Evolutionary conservation across 2,113 vertebrate genomes (phyloP), one percentile per base, ranked within the genome.

Genomic region (Chaetura pelagica): DNA sequence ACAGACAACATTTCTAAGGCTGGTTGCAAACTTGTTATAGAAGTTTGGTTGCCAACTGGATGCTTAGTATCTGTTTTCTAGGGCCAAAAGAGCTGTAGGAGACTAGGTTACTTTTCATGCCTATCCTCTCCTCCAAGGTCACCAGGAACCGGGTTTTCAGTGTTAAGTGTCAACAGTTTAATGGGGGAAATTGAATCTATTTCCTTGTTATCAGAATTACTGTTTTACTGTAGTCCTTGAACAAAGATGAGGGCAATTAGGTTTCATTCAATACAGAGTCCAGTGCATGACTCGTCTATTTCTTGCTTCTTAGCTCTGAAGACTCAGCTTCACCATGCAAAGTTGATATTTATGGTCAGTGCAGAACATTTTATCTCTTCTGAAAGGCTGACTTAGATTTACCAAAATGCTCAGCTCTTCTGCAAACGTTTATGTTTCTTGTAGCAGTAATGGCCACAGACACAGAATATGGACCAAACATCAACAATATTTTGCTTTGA

Each of bases 331-430:
- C 20, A 10, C 18, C 6, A 6, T 34, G 34, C 18, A 71, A 29
- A 34, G 20, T 30, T 64, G 30, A 82, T 78, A 49, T 89, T 87
- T 79, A 77, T 55, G 59, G 32, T 57, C 38, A 90, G 46, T 29
- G 27, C 34, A 23, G 48, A 87, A 66, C 29, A 73, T 34, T 85
- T 94, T 80, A 35, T 71, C 55, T 62, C 24, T 87, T 93, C 62
- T 71, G 74, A 73, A 93, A 77, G 87, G 71, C 21, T 90, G 90
- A 77, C 55, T 76, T 62, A 57, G 29, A 85, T 49, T 91, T 93
- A 29, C 83, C 67, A 71, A 77, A 86, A 62, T 80, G 46, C 26
- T 81, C 89, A 73, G 51, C 67, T 83, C 46, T 71, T 96, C 59
- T 9, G 4, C 71, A 80, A 79, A 86, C 63, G 10, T 76, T 91